Base-by-base conservation (phyloP, 2,797 vertebrate genomes). In the Bradypodion pumilum region DNA sequence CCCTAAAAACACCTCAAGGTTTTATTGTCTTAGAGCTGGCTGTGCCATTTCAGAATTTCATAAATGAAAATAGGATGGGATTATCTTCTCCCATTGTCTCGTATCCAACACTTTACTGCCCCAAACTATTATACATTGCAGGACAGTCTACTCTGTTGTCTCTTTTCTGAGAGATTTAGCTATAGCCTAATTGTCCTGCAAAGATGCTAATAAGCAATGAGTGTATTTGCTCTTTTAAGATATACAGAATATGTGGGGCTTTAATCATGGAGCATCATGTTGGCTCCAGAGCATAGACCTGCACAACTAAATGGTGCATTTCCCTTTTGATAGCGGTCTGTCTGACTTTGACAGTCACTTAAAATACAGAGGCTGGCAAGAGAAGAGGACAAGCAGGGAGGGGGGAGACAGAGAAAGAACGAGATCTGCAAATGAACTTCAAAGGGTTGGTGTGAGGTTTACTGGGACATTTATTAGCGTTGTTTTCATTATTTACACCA, bases 401-500 rank as follows among this genome's bases (percentile, higher is more conserved):
- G 73, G 84, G 84, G 88, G 85, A 85, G 83, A 89, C 25, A 90
- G 91, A 87, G 81, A 82, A 77, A 86, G 92, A 89, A 92, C 80
- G 88, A 87, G 93, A 93, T 93, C 94, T 95, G 91, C 89, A 92
- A 91, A 95, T 94, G 94, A 95, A 94, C 95, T 96, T 97, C 96
- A 96, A 97, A 97, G 96, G 87, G 74, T 89, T 95, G 93, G 95
- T 95, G 96, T 94, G 65, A 96, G 96, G 93, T 97, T 97, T 97
- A 97, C 95, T 92, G 94, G 94, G 93, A 94, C 94, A 95, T 97
- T 97, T 96, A 96, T 94, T 95, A 84, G 94, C 87, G 94, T 88
- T 95, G 93, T 95, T 96, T 96, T 95, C 96, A 96, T 97, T 96
- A 95, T 96, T 96, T 96, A 96, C 94, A 95, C 95, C 95, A 84